Base-by-base conservation (phyloP, 2,113 vertebrate genomes). In the Lasiurus borealis region DNA sequence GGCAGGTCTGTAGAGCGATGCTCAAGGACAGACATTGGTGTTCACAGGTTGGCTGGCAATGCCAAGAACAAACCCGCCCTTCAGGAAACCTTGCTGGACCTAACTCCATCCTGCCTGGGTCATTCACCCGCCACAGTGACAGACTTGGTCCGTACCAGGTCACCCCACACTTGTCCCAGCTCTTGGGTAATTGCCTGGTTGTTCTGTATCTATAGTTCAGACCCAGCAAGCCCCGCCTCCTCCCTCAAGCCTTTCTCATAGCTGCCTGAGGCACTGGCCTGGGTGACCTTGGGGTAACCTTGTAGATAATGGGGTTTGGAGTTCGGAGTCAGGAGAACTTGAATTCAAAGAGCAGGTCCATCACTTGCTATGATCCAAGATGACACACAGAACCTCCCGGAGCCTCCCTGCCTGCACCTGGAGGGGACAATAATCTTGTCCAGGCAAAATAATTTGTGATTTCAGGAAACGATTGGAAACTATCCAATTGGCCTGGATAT, bases 401-500 rank as follows among this genome's bases (percentile, higher is more conserved):
- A 77, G 21, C 66, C 86, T 44, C 57, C 34, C 13, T 87, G 82
- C 81, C 57, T 57, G 40, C 69, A 68, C 40, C 64, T 90, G 25
- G 14, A 18, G 75, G n/a, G 57, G 11, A 44, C n/a, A 62, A 44
- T 64, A 44, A 62, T 64, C 48, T 7, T 16, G 21, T 52, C 34
- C 95, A 68, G 50, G 87, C n/a, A 57, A 93, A 93, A 95, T 82
- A 73, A 90, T 85, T 62, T 90, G 52, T 27, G 59, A 40, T 73
- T 15, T 40, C 87, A 96, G 50, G 48, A 64, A 88, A 92, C 46
- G 44, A 72, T 0, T 92, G 66, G 52, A 84, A 93, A 68, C 3
- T 62, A 94, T 69, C 82, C 62, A 86, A 34, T 19, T 16, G 50
- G 71, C 71, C 73, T 78, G 71, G n/a, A 21, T 25, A 8, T 15